These are phyloP conservation scores for Craseonycteris thonglongyai DNA, from an alignment of 2,113 vertebrate species.

Conservation along the genomic window DNA sequence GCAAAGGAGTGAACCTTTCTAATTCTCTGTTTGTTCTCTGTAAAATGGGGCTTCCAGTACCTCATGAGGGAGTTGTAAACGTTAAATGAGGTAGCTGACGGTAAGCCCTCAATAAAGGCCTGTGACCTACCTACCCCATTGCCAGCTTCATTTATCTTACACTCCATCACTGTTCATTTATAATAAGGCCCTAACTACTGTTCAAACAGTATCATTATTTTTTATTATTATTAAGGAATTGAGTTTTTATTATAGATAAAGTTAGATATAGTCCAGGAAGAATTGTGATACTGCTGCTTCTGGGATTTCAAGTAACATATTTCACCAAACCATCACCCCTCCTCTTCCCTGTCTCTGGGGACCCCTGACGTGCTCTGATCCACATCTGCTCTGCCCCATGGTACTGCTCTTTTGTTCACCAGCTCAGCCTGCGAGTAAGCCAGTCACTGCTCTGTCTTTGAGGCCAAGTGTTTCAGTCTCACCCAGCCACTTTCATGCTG, in stretches of 20 bases:
- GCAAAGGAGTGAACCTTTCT: background rate
- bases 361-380: background rate
- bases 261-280: background rate
- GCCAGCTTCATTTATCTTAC: background rate
- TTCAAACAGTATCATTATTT: background rate
- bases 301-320: background rate
- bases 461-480: background rate
- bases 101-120: background rate
- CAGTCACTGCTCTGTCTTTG: background rate
- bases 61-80: background rate
- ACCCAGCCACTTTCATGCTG: background rate
- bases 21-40: background rate
- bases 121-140: background rate
- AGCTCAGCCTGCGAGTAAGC: background rate
- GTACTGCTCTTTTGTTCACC: background rate
- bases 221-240: background rate
- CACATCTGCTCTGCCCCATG: background rate
- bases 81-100: background rate
- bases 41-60: background rate
- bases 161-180: background rate
- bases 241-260: too few relatives aligned
- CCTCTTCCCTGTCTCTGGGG: background rate
- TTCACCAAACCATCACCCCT: background rate
- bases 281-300: background rate
- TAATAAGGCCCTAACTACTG: background rate